A percentile compares a stretch with the other conserved stretches of the same genome.
Conservation (phyloP, 2,888 invertebrate species). For the Sthenelais limicola region DNA sequence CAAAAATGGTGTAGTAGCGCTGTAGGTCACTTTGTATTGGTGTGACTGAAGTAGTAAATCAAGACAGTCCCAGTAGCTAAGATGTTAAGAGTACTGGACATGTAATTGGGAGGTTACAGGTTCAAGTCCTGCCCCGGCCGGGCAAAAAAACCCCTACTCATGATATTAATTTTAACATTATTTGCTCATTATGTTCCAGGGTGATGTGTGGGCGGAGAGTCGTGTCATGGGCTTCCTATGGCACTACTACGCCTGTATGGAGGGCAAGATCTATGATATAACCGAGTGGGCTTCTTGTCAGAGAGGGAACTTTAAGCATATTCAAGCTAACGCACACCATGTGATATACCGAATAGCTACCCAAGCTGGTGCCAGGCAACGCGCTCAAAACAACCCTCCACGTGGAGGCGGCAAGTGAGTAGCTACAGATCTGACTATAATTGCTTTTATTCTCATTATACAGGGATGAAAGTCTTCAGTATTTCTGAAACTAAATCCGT, state of each 20-base stretch:
- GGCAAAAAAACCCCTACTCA: too few species aligned
- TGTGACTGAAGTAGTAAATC: too few species aligned
- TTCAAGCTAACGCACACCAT: constrained; percentile 91
- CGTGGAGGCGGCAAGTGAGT: not conserved
- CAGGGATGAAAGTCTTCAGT: too few species aligned
- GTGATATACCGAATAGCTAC: constrained; percentile 90
- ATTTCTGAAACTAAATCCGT: too few species aligned
- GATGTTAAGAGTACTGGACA: too few species aligned
- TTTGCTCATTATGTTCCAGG: constrained; percentile 79
- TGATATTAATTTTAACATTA: too few species aligned
- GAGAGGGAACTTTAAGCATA: constrained; percentile 81
- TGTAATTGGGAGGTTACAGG: too few species aligned
- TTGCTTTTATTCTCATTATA: not conserved
- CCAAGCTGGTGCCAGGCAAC: constrained; percentile 73
- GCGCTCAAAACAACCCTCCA: constrained; percentile 48
- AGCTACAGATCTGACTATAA: constrained; percentile 1
- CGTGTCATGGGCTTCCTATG: constrained; percentile 88
- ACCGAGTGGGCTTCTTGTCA: constrained; percentile 97
- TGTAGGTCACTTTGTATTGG: too few species aligned
- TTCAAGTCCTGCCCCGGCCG: too few species aligned
- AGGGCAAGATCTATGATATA: constrained; percentile 94
- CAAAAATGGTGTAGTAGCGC: too few species aligned
- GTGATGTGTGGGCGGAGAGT: constrained; percentile 97
- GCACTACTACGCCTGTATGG: constrained; percentile 97
- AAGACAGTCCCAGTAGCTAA: too few species aligned